A percentile compares a stretch with the other conserved stretches of the same genome.
These are phyloP conservation scores for Alosa sapidissima DNA, from an alignment of 2,797 vertebrate genomes.

Conservation along the genomic window DNA sequence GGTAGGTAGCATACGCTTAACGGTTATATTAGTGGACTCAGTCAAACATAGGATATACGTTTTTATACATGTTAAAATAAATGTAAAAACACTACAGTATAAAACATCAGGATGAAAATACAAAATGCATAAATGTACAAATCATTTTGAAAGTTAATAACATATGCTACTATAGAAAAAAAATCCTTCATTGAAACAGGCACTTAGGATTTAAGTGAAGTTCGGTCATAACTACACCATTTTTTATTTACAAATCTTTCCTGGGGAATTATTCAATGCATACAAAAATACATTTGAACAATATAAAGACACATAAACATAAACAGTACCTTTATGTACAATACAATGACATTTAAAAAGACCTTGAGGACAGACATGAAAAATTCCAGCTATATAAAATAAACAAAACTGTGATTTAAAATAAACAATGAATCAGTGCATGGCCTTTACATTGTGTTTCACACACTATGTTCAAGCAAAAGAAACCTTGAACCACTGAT, in stretches of 20 bases:
- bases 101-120: slow-evolving; percentile 2
- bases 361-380: slow-evolving; percentile 45
- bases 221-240: slow-evolving; percentile 10
- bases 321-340: slow-evolving; percentile 58
- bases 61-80: slow-evolving; percentile 23
- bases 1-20: not conserved
- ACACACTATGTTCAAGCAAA: slow-evolving; percentile 6
- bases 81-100: not conserved
- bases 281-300: slow-evolving; percentile 30
- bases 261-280: slow-evolving; percentile 32
- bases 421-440: slow-evolving; percentile 44
- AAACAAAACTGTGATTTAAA: slow-evolving; percentile 26
- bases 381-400: slow-evolving; percentile 48
- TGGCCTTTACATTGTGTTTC: slow-evolving; percentile 33
- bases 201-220: slow-evolving; percentile 35
- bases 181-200: slow-evolving; percentile 58
- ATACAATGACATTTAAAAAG: slow-evolving; percentile 39
- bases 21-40: slow-evolving; percentile 1
- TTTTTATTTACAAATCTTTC: slow-evolving; percentile 3
- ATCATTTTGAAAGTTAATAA: not conserved
- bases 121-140: slow-evolving; percentile 20
- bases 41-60: not conserved
- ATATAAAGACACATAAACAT: slow-evolving; percentile 40
- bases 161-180: slow-evolving; percentile 36
- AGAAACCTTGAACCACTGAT: not conserved